Evolutionary conservation across 64 coral and sea anemone genomes (phyloP).

Genomic region (Dendrophyllia cribrosa): DNA sequence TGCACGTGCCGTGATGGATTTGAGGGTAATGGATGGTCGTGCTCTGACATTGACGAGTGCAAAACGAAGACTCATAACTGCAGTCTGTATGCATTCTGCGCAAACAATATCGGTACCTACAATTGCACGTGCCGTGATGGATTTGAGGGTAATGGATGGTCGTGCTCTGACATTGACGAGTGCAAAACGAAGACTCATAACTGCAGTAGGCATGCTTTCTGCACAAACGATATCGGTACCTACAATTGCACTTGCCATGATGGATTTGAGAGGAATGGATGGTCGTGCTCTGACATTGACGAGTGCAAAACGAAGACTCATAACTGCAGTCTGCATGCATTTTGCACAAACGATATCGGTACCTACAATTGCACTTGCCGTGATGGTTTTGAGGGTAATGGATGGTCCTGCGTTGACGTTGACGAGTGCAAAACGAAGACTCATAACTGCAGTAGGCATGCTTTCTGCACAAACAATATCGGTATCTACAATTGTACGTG

Average conservation of each 20-base stretch:
- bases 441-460: slow-evolving; percentile 9
- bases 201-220: not conserved
- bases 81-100: not conserved
- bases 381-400: slow-evolving; percentile 44
- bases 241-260: not conserved
- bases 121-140: not conserved
- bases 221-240: not conserved
- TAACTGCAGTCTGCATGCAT: not conserved
- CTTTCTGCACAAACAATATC: slow-evolving; percentile 1
- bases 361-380: slow-evolving; percentile 12
- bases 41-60: slow-evolving; percentile 55
- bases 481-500: slow-evolving; percentile 22
- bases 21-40: slow-evolving; percentile 25
- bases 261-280: not conserved
- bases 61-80: not conserved
- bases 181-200: not conserved
- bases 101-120: slow-evolving; percentile 6
- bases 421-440: slow-evolving; percentile 25
- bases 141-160: not conserved
- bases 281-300: not conserved
- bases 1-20: slow-evolving; percentile 45
- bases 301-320: not conserved
- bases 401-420: slow-evolving; percentile 30
- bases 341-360: not conserved
- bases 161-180: not conserved